These are phyloP conservation scores for Rutilus rutilus DNA, from an alignment of 2,113 vertebrate genomes.

Conservation along the genomic window DNA sequence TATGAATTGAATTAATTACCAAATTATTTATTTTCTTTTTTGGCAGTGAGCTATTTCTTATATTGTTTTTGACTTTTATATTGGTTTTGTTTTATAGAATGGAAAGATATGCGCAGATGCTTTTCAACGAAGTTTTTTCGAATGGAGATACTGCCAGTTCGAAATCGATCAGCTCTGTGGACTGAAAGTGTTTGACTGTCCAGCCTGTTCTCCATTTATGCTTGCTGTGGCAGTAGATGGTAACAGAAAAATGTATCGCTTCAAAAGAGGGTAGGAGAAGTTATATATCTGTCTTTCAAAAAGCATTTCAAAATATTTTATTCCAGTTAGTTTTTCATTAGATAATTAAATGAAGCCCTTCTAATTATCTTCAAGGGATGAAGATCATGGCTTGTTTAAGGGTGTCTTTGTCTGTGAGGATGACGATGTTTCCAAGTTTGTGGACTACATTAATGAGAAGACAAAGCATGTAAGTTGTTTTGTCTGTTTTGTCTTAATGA, in stretches of 20 bases:
- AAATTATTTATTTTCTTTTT: not conserved
- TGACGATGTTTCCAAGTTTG: not conserved
- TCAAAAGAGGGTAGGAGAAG: not conserved
- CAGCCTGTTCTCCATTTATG: constrained; percentile 12
- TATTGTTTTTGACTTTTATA: not conserved
- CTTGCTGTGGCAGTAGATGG: constrained; percentile 9
- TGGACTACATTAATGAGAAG: not conserved
- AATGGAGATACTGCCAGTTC: constrained; percentile 6
- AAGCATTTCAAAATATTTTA: constrained; percentile 8
- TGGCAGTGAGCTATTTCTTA: not conserved
- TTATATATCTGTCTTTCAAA: not conserved
- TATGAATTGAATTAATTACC: not conserved
- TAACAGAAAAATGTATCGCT: constrained; percentile 20
- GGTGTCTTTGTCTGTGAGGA: constrained; percentile 18
- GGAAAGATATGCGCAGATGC: constrained; percentile 3
- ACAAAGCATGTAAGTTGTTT: not conserved
- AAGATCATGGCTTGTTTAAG: not conserved
- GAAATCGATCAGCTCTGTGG: constrained; percentile 14
- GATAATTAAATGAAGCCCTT: not conserved
- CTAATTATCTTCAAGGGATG: not conserved
- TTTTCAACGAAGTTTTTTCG: not conserved
- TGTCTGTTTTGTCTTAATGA: not conserved
- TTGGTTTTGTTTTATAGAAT: no score
- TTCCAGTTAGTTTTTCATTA: not conserved
- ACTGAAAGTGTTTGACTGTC: constrained; percentile 19